Evolutionary conservation across 2,888 invertebrate genomes (phyloP).

Genomic region (Thysanoteuthis rhombus): DNA sequence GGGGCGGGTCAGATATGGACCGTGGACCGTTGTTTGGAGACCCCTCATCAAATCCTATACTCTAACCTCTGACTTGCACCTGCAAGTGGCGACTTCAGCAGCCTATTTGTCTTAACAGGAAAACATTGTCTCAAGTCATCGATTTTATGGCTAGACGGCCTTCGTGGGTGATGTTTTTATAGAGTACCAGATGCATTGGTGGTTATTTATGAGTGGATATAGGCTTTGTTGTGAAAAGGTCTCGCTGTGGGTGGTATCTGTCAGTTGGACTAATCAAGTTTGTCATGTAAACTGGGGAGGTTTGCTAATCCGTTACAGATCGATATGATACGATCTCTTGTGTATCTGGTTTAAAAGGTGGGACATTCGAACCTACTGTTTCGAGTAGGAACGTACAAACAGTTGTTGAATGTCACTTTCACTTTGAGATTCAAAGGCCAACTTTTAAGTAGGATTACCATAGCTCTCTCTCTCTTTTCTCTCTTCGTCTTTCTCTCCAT

Average conservation of each 20-base stretch:
- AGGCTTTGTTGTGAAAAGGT: not conserved
- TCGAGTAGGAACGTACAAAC: no score
- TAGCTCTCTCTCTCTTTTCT: no score
- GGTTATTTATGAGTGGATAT: no score
- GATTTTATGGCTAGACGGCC: not conserved
- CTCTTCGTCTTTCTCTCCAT: no score
- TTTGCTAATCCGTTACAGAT: not conserved
- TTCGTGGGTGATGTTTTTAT: not conserved
- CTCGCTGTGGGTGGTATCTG: slow-evolving; percentile 12
- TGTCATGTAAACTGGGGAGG: not conserved
- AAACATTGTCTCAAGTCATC: not conserved
- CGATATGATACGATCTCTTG: not conserved
- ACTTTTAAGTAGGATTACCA: no score
- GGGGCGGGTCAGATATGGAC: no score
- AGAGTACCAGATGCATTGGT: not conserved
- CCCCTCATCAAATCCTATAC: no score
- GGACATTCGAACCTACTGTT: no score
- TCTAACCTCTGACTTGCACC: not conserved
- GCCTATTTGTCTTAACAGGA: not conserved
- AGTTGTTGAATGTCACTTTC: no score
- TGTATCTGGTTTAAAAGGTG: no score
- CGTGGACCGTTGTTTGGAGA: no score
- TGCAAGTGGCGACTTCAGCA: not conserved
- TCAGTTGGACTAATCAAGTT: not conserved
- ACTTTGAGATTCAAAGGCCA: no score